Evolutionary conservation across 1,140 invertebrate genomes (phyloP).

Genomic region (Trachymyrmex septentrionalis): DNA sequence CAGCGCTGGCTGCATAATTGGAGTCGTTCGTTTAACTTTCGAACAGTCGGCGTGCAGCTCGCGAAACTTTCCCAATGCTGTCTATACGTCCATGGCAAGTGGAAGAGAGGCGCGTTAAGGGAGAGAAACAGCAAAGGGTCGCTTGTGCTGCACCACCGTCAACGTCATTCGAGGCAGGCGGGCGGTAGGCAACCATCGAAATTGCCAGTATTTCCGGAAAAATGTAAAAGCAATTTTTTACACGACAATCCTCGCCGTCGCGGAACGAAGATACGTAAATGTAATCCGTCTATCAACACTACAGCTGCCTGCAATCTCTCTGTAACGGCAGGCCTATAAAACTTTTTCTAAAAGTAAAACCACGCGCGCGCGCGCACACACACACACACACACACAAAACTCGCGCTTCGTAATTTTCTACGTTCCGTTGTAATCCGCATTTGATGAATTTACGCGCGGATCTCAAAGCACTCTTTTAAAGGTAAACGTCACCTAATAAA

Average conservation of each 20-base stretch:
- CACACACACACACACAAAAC: not conserved
- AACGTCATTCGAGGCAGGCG: slow-evolving; percentile 2
- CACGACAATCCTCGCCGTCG: slow-evolving; percentile 4
- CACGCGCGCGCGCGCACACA: too few species aligned
- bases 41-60: slow-evolving; percentile 76
- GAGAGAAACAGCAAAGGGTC: slow-evolving; percentile 5
- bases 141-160: slow-evolving; percentile 14
- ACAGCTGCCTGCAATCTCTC: slow-evolving; percentile 1
- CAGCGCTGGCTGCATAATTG: slow-evolving; percentile 80
- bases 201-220: slow-evolving; percentile 39
- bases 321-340: not conserved
- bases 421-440: not conserved
- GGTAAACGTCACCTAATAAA: slow-evolving; percentile 37
- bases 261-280: slow-evolving; percentile 34
- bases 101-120: slow-evolving; percentile 55
- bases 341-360: slow-evolving; percentile 27
- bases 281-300: slow-evolving; percentile 62
- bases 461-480: slow-evolving; percentile 43
- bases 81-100: slow-evolving; percentile 57
- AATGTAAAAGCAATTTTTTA: slow-evolving; percentile 60
- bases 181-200: slow-evolving; percentile 7
- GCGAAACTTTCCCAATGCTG: slow-evolving; percentile 77
- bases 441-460: slow-evolving; percentile 20
- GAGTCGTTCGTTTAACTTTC: slow-evolving; percentile 82
- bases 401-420: slow-evolving; percentile 55